These are phyloP conservation scores for Pseudoips prasinana DNA, from an alignment of 2,888 invertebrate genomes.

Conservation along the genomic window DNA sequence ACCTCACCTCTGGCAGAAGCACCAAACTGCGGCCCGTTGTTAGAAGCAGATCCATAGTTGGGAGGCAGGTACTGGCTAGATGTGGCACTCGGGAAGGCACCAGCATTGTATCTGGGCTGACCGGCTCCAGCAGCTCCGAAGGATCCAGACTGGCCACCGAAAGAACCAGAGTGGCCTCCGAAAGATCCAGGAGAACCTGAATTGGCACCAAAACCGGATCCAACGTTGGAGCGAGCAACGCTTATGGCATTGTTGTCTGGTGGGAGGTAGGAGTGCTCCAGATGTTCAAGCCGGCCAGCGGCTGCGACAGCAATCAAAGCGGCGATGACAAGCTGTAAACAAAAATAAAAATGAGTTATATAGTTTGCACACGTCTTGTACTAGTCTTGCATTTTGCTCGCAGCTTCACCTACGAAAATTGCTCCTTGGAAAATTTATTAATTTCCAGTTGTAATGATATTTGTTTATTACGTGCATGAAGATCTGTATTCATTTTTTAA, in stretches of 20 bases:
- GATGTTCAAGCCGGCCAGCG: conserved; percentile 65
- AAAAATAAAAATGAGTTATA: no score
- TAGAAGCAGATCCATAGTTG: conserved; percentile 44
- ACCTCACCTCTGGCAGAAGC: conserved; percentile 15
- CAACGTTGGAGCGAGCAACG: no score
- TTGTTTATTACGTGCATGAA: no score
- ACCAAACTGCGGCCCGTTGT: conserved; percentile 19
- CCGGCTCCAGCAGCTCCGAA: not conserved
- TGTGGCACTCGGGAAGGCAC: conserved; percentile 32
- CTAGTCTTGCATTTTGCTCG: no score
- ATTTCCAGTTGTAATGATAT: no score
- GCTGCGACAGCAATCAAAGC: conserved; percentile 57
- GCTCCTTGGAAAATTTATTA: no score
- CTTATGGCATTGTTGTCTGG: conserved; percentile 33
- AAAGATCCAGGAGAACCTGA: not conserved
- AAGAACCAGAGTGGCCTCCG: no score
- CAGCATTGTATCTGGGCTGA: conserved; percentile 12
- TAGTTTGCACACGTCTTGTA: no score
- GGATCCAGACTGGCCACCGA: not conserved
- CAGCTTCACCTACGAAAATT: no score
- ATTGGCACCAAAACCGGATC: no score
- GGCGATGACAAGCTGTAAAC: conserved; percentile 60
- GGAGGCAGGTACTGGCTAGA: conserved; percentile 65
- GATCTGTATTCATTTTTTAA: no score
- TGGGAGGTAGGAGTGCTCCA: conserved; percentile 65